Base-by-base conservation (phyloP, 92 coral and sea anemone genomes). In the Umimayanthus chanpuru region DNA sequence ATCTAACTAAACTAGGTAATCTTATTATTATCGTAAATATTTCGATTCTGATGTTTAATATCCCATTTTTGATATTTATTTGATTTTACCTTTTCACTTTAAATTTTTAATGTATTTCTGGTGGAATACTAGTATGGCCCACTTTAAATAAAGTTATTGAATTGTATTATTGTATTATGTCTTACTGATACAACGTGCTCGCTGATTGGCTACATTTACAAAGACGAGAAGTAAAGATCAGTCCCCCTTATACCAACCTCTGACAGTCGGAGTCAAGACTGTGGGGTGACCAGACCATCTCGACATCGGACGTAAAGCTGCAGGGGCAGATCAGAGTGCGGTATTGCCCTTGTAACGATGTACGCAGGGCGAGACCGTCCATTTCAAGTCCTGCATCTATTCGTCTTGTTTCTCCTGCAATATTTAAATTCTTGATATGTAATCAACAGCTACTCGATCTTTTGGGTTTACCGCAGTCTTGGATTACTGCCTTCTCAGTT, bases 221-320 rank as follows among this genome's bases (percentile, higher is more conserved):
- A 70, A 0, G 26, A 30, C 29, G 15, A 26, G 36, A 25, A 12
- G 18, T 32, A 71, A 28, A 73, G 7, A 72, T 25, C 40, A 5
- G 38, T 10, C 11, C 76, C 21, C 11, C 53, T 81, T 39, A 6
- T 47, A 82, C 87, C 20, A 44, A 83, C 87, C 87, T 83, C n/a
- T 71, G 77, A 38, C 87, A 83, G 5, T 70, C 41, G 26, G 74
- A 32, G 67, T 93, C 91, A 39, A 92, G 88, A 20, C 96, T 95
- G 85, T 93, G 96, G 4, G 93, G 96, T 16, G 94, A 91, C 89
- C 92, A 93, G 39, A 89, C 80, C 89, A 91, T 90, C 88, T 95
- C 98, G 26, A 93, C 29, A 71, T 95, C 94, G 40, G 92, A 74
- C 10, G 91, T 76, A 38, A 94, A 87, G 64, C 92, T 89, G 70